Evolutionary conservation across 37 sponge, comb jelly and placozoan species (phyloP).

Genomic region (Ephydatia muelleri): DNA sequence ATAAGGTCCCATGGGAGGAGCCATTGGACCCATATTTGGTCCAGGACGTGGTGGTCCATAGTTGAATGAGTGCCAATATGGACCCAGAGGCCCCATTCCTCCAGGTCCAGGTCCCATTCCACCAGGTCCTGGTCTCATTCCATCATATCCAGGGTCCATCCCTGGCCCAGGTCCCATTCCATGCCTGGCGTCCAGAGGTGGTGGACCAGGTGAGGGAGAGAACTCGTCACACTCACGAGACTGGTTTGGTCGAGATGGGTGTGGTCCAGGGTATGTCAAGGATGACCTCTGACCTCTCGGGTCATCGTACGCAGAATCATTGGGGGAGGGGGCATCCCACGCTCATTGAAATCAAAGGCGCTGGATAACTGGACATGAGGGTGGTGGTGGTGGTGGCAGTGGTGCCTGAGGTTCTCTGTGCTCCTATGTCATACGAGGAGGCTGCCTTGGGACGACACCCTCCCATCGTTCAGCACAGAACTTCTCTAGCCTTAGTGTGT

Average conservation of each 20-base stretch:
- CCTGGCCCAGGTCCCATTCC: not conserved
- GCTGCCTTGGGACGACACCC: constrained; percentile 40
- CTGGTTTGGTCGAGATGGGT: not conserved
- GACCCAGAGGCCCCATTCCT: too few species aligned
- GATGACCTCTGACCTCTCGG: not conserved
- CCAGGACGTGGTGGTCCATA: not conserved
- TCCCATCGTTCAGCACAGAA: constrained; percentile 4
- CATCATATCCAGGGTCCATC: not conserved
- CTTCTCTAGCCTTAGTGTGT: not conserved
- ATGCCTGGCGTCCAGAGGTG: not conserved
- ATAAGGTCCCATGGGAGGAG: not conserved
- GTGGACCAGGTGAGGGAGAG: not conserved
- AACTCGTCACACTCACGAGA: not conserved
- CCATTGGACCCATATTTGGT: not conserved
- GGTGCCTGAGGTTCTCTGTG: not conserved
- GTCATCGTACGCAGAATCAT: not conserved
- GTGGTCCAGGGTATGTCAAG: not conserved
- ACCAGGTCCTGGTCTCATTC: too few species aligned
- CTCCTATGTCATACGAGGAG: not conserved
- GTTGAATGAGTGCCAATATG: not conserved
- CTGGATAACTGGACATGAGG: not conserved
- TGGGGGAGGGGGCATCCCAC: not conserved
- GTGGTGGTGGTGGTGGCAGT: not conserved
- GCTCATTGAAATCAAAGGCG: not conserved
- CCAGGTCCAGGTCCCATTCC: not conserved